Conservation (phyloP, 2,113 vertebrate genomes). For the Paraplagusia blochii region DNA sequence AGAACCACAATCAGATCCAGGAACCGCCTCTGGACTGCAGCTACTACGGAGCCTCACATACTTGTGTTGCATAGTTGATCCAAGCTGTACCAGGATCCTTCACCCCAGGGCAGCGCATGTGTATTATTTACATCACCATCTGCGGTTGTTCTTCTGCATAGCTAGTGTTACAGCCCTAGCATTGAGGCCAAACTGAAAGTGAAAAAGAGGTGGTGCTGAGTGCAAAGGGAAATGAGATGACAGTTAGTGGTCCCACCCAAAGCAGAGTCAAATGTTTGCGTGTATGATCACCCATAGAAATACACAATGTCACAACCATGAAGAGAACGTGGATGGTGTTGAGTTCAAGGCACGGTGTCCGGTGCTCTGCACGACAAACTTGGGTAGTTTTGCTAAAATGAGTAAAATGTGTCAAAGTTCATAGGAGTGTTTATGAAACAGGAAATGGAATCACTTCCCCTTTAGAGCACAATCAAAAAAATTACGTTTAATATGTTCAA, state of each 20-base stretch:
- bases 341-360: neutral
- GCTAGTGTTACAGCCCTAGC: slow-evolving; percentile 31
- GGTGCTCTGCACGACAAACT: slow-evolving; percentile 9
- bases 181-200: slow-evolving; percentile 38
- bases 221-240: slow-evolving; percentile 54
- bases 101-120: slow-evolving; percentile 15
- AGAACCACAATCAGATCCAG: slow-evolving; percentile 43
- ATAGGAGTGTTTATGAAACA: slow-evolving; percentile 59
- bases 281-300: slow-evolving; percentile 31
- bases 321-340: neutral
- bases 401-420: slow-evolving; percentile 45
- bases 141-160: slow-evolving; percentile 4
- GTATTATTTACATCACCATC: slow-evolving; percentile 41
- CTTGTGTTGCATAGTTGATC: slow-evolving; percentile 16
- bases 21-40: slow-evolving; percentile 48
- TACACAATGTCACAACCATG: slow-evolving; percentile 12
- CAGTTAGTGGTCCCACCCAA: slow-evolving; percentile 57
- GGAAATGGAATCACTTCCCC: slow-evolving; percentile 67
- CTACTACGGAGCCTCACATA: slow-evolving; percentile 36
- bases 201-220: slow-evolving; percentile 36
- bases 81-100: slow-evolving; percentile 42
- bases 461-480: too few species aligned
- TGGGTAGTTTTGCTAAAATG: slow-evolving; percentile 26
- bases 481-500: too few species aligned
- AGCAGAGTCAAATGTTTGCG: slow-evolving; percentile 24